Evolutionary conservation across 2,113 vertebrate genomes (phyloP), one percentile per base, ranked within the genome.

Genomic region (Calyptomena viridis): DNA sequence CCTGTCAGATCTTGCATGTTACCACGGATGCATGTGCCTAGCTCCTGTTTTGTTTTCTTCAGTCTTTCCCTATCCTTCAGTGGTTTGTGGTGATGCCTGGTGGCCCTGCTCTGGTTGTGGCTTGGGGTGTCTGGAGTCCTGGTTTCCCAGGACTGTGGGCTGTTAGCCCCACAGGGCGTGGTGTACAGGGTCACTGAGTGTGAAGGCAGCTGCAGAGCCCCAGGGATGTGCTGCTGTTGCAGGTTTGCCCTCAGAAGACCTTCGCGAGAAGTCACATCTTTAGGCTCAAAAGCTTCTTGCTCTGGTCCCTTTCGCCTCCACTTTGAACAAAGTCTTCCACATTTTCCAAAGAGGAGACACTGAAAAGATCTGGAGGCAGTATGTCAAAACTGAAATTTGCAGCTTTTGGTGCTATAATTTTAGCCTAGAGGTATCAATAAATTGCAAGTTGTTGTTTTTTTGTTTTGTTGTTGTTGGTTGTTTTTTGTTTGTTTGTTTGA

Each of bases 51-150:
- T 53, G 27, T 62, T 58, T 75, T 27, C 31, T 79, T 58, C 8
- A 33, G 31, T 7, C 31, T 33, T 86, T 24, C 30, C 37, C 56
- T 74, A 6, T 4, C 10, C 5, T 10, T 86, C 11, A 1, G 33
- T 40, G 14, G 28, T 4, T 71, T 0, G 0, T 44, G 25, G 4
- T 31, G 23, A 30, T 75, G 33, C 12, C 31, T 19, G 11, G 16
- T 69, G 21, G 21, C 19, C 17, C 28, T 11, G 6, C 14, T 72
- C 13, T 9, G 2, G 8, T 22, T 56, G 35, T 62, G 53, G 33
- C 9, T 79, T 1, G 1, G 42, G 24, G 8, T 50, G 4, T 25
- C 33, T 84, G 63, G 20, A 53, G 52, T 2, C 21, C 31, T 5
- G 11, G 21, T 8, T 47, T 47, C 55, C 56, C 3, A 1, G 58